Percentiles rank a stretch among this genome's conserved stretches.
Evolutionary conservation across 2,888 invertebrate species (phyloP).

Genomic region (Ferrisia virgata): DNA sequence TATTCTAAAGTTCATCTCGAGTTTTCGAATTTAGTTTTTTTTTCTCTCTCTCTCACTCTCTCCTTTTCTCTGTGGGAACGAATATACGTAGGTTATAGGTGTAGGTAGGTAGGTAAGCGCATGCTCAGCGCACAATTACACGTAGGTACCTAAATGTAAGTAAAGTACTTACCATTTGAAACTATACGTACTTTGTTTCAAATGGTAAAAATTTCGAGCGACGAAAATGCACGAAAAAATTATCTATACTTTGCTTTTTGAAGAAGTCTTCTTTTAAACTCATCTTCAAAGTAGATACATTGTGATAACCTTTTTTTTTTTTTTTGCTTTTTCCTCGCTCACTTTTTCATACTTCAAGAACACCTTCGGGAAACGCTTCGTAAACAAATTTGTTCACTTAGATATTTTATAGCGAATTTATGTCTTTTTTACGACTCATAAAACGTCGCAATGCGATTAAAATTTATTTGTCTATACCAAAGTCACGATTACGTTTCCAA

Average conservation of each 20-base stretch:
- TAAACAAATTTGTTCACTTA: neutral
- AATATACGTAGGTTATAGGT: too few species aligned
- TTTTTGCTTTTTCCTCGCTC: neutral
- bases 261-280: neutral
- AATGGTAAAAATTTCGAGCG: neutral
- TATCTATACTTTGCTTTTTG: neutral
- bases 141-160: too few species aligned
- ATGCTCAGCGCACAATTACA: neutral
- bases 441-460: neutral
- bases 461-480: neutral
- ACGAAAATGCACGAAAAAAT: neutral
- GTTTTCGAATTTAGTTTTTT: neutral
- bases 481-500: neutral
- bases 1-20: neutral
- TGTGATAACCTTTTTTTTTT: neutral
- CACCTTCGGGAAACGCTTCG: neutral
- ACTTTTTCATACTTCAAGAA: neutral
- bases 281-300: neutral
- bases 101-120: neutral
- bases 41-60: neutral
- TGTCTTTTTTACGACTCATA: neutral
- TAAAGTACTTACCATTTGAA: neutral
- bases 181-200: neutral
- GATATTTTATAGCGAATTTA: conserved; percentile 14
- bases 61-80: too few species aligned